These are phyloP conservation scores for Temnothorax longispinosus DNA, from an alignment of 1,140 invertebrate genomes.

Conservation along the genomic window DNA sequence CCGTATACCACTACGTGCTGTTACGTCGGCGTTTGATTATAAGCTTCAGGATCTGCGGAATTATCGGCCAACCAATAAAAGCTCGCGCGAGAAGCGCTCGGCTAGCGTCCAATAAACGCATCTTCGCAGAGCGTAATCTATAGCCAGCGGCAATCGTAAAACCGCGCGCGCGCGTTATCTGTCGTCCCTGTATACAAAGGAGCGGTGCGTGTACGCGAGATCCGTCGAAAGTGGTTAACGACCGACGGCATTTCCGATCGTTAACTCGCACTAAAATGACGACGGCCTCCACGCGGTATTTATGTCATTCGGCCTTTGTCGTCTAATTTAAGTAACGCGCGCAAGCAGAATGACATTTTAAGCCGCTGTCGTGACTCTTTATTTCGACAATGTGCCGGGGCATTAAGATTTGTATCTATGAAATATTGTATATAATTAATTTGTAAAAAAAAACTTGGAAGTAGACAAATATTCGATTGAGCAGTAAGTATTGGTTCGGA, in stretches of 20 bases:
- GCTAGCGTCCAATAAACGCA: slow-evolving; percentile 52
- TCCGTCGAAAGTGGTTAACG: slow-evolving; percentile 64
- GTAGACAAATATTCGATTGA: background rate
- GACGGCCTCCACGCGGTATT: slow-evolving; percentile 24
- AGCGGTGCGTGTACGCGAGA: background rate
- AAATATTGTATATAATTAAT: background rate
- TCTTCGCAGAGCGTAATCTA: slow-evolving; percentile 63
- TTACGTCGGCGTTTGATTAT: slow-evolving; percentile 29
- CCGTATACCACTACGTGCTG: background rate
- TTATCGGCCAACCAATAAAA: slow-evolving; percentile 57
- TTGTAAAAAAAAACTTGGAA: background rate
- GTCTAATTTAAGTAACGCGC: slow-evolving; percentile 61
- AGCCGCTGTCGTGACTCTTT: slow-evolving; percentile 1
- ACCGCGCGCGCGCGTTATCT: background rate
- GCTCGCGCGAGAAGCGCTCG: slow-evolving; percentile 12
- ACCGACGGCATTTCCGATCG: slow-evolving; percentile 58
- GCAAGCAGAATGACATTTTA: slow-evolving; percentile 14
- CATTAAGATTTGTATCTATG: background rate
- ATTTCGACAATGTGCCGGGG: background rate
- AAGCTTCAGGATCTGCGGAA: slow-evolving; percentile 31
- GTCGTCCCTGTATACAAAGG: background rate
- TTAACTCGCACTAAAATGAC: slow-evolving; percentile 59
- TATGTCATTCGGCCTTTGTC: slow-evolving; percentile 50
- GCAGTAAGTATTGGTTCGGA: background rate
- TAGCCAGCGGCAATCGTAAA: slow-evolving; percentile 60